phyloP scores from a whole-genome alignment of 2,888 invertebrate species.

The Acleris literana region DNA sequence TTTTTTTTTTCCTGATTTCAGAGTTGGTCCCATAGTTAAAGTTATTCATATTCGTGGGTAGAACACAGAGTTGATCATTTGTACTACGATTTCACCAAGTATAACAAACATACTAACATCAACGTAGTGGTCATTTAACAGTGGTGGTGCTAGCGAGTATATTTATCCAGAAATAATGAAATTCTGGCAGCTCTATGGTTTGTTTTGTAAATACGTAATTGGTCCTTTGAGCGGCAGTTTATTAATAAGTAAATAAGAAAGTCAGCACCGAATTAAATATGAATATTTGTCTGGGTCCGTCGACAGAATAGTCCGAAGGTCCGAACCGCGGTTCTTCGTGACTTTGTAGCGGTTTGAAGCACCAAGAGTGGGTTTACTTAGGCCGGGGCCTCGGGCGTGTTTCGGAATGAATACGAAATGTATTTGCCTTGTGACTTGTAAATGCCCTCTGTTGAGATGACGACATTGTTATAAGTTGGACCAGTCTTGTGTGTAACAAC shows the following conservation, averaged over 20 bases:
- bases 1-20: too few relatives aligned
- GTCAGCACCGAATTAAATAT: slow-evolving; percentile 74
- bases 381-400: slow-evolving; percentile 66
- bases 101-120: too few relatives aligned
- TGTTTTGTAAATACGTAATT: slow-evolving; percentile 40
- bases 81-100: too few relatives aligned
- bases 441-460: slow-evolving; percentile 68
- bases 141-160: too few relatives aligned
- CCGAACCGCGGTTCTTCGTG: slow-evolving; percentile 66
- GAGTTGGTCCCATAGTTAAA: too few relatives aligned
- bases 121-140: too few relatives aligned
- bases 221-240: slow-evolving; percentile 64
- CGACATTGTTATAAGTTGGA: slow-evolving; percentile 74
- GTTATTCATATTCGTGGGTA: too few relatives aligned
- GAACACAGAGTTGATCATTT: too few relatives aligned
- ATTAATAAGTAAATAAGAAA: slow-evolving; percentile 62
- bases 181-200: background rate
- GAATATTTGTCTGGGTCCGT: slow-evolving; percentile 74
- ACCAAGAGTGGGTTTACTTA: slow-evolving; percentile 71
- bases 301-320: slow-evolving; percentile 66
- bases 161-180: background rate
- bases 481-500: slow-evolving; percentile 55
- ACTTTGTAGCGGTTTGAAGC: slow-evolving; percentile 64
- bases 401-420: slow-evolving; percentile 70
- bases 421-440: slow-evolving; percentile 77